Evolutionary conservation across 2,797 vertebrate genomes (phyloP).

Genomic region (Chelon auratus): DNA sequence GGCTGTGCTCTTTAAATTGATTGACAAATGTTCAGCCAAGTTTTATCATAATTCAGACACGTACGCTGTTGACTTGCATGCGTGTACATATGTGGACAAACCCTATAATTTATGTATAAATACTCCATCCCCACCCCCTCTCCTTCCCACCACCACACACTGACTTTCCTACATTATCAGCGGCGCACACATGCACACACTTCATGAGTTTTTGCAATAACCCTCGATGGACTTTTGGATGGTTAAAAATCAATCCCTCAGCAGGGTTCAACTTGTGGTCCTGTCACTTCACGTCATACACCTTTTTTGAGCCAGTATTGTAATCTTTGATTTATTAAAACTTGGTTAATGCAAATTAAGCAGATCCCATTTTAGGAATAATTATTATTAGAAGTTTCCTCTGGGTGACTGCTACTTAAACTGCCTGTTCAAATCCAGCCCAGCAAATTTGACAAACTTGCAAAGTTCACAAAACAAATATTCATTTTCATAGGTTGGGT

Average conservation of each 20-base stretch:
- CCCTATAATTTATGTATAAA: neutral
- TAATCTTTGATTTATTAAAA: no score
- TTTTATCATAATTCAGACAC: conserved; percentile 46
- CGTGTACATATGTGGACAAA: neutral
- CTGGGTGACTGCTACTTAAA: no score
- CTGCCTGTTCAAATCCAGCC: no score
- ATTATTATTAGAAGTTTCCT: no score
- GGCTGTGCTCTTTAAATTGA: conserved; percentile 36
- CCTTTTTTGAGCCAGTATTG: no score
- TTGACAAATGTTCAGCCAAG: conserved; percentile 12
- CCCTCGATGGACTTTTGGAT: conserved; percentile 42
- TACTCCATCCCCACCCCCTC: neutral
- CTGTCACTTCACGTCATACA: neutral
- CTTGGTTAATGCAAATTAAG: no score
- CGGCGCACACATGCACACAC: neutral
- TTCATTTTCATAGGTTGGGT: neutral
- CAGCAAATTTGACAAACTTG: no score
- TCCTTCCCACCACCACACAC: neutral
- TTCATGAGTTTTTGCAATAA: conserved; percentile 24
- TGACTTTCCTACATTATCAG: neutral
- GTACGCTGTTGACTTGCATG: conserved; percentile 24
- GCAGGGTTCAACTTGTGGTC: conserved; percentile 39
- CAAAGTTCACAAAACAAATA: neutral
- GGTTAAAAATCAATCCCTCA: conserved; percentile 34
- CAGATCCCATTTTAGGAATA: no score